These are phyloP conservation scores for Drosophila silvestris DNA, from an alignment of 2,888 invertebrate genomes.

Conservation along the genomic window DNA sequence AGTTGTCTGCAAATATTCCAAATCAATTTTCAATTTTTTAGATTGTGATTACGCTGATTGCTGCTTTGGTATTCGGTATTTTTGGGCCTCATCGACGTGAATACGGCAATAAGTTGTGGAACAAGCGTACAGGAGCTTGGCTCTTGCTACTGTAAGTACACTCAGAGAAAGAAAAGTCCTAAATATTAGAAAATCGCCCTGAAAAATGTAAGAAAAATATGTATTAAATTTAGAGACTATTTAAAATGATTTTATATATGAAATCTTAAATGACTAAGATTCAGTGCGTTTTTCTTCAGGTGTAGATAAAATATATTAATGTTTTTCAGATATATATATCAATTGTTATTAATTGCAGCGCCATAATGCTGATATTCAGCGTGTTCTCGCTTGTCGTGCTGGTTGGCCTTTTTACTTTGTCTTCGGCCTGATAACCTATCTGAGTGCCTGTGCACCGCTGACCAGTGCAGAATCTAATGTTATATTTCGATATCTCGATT, in stretches of 20 bases:
- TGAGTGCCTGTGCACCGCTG: conserved; percentile 91
- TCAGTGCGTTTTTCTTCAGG: not conserved
- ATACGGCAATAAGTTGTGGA: conserved; percentile 39
- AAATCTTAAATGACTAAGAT: not conserved
- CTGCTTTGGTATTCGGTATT: conserved; percentile 54
- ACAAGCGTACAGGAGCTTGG: conserved; percentile 48
- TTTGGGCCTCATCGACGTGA: conserved; percentile 43
- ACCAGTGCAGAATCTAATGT: not conserved
- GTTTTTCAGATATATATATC: too few species aligned
- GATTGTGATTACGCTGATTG: conserved; percentile 43
- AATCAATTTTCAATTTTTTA: not conserved
- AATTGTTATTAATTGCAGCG: conserved; percentile 85
- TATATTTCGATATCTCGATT: conserved; percentile 88
- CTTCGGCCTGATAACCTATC: conserved; percentile 89
- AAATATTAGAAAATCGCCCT: too few species aligned
- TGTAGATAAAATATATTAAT: not conserved
- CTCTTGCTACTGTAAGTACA: conserved; percentile 58
- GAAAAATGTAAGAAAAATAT: too few species aligned
- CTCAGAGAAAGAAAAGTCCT: not conserved
- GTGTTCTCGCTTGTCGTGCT: conserved; percentile 89
- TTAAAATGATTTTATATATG: too few species aligned
- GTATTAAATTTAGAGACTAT: too few species aligned
- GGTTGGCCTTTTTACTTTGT: conserved; percentile 89
- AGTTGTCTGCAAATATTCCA: not conserved
- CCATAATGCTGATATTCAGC: conserved; percentile 91